Percentiles rank a stretch among this genome's conserved stretches.
phyloP scores from a whole-genome alignment of 2,797 vertebrate species.

The Bradypodion ventrale region DNA sequence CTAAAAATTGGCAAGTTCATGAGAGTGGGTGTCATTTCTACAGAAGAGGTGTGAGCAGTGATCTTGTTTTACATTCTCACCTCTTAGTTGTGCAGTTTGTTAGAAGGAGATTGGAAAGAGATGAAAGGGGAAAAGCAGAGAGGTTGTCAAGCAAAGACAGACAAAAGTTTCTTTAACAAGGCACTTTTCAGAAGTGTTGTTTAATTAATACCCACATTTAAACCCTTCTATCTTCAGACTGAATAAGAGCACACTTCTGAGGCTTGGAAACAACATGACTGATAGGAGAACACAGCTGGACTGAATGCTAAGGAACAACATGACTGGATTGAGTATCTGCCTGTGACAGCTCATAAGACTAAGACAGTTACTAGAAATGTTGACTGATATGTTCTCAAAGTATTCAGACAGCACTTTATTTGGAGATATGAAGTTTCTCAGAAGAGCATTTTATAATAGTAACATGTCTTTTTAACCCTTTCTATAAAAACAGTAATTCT shows the following conservation, averaged over 20 bases:
- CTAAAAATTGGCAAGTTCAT: neutral
- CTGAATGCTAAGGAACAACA: neutral
- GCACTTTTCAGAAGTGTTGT: constrained; percentile 12
- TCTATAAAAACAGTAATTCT: too few relatives aligned
- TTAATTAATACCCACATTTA: constrained; percentile 50
- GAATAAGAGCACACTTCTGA: neutral
- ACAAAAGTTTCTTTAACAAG: constrained; percentile 37
- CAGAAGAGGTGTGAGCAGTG: neutral
- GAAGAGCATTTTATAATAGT: neutral
- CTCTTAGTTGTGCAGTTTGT: neutral
- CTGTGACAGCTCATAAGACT: neutral
- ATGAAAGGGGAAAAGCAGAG: neutral
- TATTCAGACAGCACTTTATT: neutral
- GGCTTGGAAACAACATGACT: constrained; percentile 6
- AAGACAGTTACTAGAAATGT: neutral
- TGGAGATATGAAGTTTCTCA: neutral
- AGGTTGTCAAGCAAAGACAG: neutral
- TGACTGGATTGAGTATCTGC: neutral
- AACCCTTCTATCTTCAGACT: constrained; percentile 46
- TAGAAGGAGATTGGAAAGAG: constrained; percentile 8
- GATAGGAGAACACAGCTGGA: neutral
- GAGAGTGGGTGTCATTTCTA: neutral
- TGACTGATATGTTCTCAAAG: neutral
- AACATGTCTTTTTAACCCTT: neutral
- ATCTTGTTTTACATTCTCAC: constrained; percentile 19